phyloP scores from a whole-genome alignment of 2,888 invertebrate genomes.

The Smittia sp. region DNA sequence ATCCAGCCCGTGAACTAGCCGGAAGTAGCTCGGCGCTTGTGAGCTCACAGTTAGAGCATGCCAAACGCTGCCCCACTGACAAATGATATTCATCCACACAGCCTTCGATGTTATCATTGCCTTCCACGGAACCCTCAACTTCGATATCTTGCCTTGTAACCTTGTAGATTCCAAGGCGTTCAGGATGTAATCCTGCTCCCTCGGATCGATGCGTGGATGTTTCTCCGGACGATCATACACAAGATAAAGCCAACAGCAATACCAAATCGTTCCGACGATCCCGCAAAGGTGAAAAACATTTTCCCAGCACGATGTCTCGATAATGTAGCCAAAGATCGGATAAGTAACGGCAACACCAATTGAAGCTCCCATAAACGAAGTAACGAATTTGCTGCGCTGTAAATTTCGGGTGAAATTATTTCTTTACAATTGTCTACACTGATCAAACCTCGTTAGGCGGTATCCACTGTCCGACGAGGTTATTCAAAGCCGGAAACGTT shows the following conservation, averaged over 20 bases:
- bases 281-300: slow-evolving; percentile 68
- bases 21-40: slow-evolving; percentile 68
- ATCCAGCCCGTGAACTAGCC: slow-evolving; percentile 48
- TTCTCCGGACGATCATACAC: slow-evolving; percentile 61
- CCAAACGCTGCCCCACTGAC: slow-evolving; percentile 68
- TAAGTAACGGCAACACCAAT: slow-evolving; percentile 66
- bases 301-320: slow-evolving; percentile 66
- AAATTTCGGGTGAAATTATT: not conserved
- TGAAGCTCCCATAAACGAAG: slow-evolving; percentile 62
- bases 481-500: not conserved
- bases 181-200: slow-evolving; percentile 61
- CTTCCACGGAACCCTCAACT: slow-evolving; percentile 61
- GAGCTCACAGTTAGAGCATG: slow-evolving; percentile 53
- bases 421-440: too few relatives aligned
- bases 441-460: slow-evolving; percentile 65
- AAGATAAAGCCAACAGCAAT: slow-evolving; percentile 55
- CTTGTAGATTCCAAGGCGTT: slow-evolving; percentile 56
- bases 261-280: slow-evolving; percentile 64
- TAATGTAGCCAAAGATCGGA: slow-evolving; percentile 67
- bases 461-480: slow-evolving; percentile 65
- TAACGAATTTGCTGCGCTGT: slow-evolving; percentile 56
- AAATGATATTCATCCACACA: slow-evolving; percentile 64
- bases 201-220: slow-evolving; percentile 63
- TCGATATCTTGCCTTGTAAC: slow-evolving; percentile 47
- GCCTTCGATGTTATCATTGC: slow-evolving; percentile 60